These are phyloP conservation scores for Caenorhabditis zanzibari DNA, from an alignment of 2,888 invertebrate species.

Conservation along the genomic window DNA sequence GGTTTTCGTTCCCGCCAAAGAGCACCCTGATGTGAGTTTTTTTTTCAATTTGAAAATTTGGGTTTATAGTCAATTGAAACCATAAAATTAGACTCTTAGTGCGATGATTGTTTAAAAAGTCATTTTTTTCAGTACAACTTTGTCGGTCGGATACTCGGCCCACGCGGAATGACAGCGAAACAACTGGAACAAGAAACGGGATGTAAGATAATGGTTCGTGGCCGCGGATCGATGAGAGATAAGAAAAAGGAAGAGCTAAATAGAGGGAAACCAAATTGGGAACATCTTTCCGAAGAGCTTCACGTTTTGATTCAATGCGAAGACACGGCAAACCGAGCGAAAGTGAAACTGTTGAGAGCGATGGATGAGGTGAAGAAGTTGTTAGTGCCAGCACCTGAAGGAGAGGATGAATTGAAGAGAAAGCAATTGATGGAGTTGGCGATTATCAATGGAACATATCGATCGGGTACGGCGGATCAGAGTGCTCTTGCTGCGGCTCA, in stretches of 20 bases:
- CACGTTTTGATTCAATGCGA: constrained; percentile 99
- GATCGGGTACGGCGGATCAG: constrained; percentile 84
- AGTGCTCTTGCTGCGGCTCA: constrained; percentile 71
- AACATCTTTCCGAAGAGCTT: constrained; percentile 97
- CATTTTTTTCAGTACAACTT: constrained; percentile 95
- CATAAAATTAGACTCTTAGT: no score
- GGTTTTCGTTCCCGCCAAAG: constrained; percentile 99
- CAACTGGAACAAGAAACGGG: constrained; percentile 99
- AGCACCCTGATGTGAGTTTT: constrained; percentile 97
- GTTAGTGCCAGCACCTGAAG: constrained; percentile 90
- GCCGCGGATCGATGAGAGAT: constrained; percentile 81
- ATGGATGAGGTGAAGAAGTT: constrained; percentile 98
- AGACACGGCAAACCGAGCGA: constrained; percentile 97
- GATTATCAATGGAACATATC: constrained; percentile 99
- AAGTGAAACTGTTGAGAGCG: constrained; percentile 94
- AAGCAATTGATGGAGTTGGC: constrained; percentile 99
- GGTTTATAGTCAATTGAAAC: background rate
- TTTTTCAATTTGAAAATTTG: background rate
- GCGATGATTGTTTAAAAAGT: no score
- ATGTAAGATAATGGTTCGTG: constrained; percentile 99
- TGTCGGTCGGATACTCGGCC: constrained; percentile 99
- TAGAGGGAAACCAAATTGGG: constrained; percentile 99
- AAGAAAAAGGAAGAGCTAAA: constrained; percentile 92
- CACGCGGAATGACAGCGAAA: constrained; percentile 99
- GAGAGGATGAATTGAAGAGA: constrained; percentile 99